Conservation (phyloP, 1,140 invertebrate genomes). For the Ooceraea biroi region DNA sequence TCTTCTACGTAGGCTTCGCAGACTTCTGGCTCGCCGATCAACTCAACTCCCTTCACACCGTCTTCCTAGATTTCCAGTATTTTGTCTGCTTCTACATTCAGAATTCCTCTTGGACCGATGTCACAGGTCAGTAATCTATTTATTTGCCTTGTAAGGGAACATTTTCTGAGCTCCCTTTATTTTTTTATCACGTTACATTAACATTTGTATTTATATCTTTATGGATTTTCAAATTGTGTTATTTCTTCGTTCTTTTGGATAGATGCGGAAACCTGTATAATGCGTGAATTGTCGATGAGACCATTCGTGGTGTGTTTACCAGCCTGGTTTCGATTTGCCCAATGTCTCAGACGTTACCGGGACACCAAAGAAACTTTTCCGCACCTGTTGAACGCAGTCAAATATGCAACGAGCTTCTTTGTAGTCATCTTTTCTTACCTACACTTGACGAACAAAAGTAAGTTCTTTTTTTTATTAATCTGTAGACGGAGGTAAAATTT, state of each 20-base stretch:
- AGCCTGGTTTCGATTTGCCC: slow-evolving; percentile 95
- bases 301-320: slow-evolving; percentile 92
- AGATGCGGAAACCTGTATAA: slow-evolving; percentile 85
- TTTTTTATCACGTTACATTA: neutral
- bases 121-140: slow-evolving; percentile 76
- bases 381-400: slow-evolving; percentile 93
- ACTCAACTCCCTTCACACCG: slow-evolving; percentile 92
- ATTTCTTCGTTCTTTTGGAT: slow-evolving; percentile 8
- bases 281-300: slow-evolving; percentile 84
- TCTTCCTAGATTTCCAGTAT: slow-evolving; percentile 93
- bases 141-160: neutral
- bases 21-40: slow-evolving; percentile 98
- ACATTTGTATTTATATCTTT: slow-evolving; percentile 25
- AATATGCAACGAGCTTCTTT: slow-evolving; percentile 94
- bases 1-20: slow-evolving; percentile 95
- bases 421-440: slow-evolving; percentile 90
- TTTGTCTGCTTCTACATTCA: slow-evolving; percentile 89
- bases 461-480: slow-evolving; percentile 37
- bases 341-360: slow-evolving; percentile 92
- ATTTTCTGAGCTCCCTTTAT: neutral
- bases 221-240: too few relatives aligned
- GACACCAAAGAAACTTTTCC: slow-evolving; percentile 89
- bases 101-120: slow-evolving; percentile 85
- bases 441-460: slow-evolving; percentile 87
- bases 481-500: neutral